Evolutionary conservation across 64 coral and sea anemone genomes (phyloP).

Genomic region (Montipora cactus): DNA sequence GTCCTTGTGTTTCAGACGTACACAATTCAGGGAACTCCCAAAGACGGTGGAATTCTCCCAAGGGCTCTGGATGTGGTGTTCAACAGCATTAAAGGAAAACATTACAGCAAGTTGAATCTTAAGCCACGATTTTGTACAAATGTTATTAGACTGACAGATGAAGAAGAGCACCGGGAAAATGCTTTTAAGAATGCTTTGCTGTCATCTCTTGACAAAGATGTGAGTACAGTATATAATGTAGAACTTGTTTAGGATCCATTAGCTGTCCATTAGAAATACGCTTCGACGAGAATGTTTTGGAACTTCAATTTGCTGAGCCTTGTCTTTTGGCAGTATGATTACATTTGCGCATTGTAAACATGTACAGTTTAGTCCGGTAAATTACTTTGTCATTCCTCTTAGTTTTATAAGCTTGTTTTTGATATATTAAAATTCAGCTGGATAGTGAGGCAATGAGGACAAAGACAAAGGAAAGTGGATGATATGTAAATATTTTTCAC

Average conservation of each 20-base stretch:
- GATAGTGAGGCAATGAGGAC: too few relatives aligned
- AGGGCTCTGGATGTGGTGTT: slow-evolving; percentile 89
- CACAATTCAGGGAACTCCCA: slow-evolving; percentile 86
- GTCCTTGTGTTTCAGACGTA: slow-evolving; percentile 70
- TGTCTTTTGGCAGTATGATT: too few relatives aligned
- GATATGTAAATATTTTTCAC: too few relatives aligned
- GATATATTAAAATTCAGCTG: too few relatives aligned
- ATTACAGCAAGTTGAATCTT: slow-evolving; percentile 76
- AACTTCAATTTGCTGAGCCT: too few relatives aligned
- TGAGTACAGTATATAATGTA: neutral
- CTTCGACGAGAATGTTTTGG: too few relatives aligned
- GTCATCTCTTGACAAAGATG: slow-evolving; percentile 84
- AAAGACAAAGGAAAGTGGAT: too few relatives aligned
- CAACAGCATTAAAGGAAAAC: slow-evolving; percentile 87
- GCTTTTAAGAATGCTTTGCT: slow-evolving; percentile 58
- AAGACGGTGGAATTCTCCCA: slow-evolving; percentile 86
- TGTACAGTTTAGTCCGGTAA: too few relatives aligned
- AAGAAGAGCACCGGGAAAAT: slow-evolving; percentile 81
- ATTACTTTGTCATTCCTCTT: too few relatives aligned
- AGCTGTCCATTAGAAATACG: neutral
- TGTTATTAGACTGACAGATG: slow-evolving; percentile 76
- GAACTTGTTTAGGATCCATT: too few relatives aligned
- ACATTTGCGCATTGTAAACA: too few relatives aligned
- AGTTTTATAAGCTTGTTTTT: too few relatives aligned
- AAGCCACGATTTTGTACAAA: slow-evolving; percentile 96